Conservation (phyloP, 2,888 invertebrate species). For the Protula sp. region DNA sequence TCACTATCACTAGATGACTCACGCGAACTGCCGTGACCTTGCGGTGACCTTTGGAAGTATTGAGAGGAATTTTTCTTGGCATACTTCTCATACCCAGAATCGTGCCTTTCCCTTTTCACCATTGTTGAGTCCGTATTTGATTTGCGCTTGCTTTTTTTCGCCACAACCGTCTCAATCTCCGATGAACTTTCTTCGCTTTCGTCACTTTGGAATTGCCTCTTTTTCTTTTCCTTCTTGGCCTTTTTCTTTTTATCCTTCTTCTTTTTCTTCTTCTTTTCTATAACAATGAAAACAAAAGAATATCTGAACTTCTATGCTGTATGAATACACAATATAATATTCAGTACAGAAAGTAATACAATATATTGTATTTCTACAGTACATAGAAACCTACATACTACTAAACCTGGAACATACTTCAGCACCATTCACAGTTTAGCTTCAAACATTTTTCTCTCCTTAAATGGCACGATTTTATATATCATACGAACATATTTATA, state of each 20-base stretch:
- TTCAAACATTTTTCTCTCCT: neutral
- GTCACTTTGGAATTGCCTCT: slow-evolving; percentile 26
- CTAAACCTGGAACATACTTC: no score
- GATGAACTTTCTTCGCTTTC: neutral
- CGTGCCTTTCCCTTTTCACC: slow-evolving; percentile 1
- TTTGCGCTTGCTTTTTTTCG: no score
- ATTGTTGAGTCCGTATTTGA: neutral
- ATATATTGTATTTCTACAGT: no score
- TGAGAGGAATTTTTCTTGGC: slow-evolving; percentile 1
- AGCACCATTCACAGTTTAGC: no score
- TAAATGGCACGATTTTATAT: neutral
- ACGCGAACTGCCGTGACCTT: no score
- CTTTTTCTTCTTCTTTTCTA: slow-evolving; percentile 23
- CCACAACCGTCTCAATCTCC: no score
- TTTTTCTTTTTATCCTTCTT: slow-evolving; percentile 36
- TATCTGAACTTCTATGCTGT: neutral
- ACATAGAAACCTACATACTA: no score
- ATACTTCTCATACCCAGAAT: slow-evolving; percentile 1
- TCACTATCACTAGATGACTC: no score
- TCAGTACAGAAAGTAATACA: no score
- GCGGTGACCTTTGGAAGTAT: no score
- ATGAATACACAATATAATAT: no score
- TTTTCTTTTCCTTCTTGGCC: slow-evolving; percentile 38
- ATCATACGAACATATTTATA: neutral
- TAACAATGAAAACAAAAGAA: slow-evolving; percentile 3